These are phyloP conservation scores for Epicauta chinensis DNA, from an alignment of 1,140 invertebrate genomes.

Conservation along the genomic window DNA sequence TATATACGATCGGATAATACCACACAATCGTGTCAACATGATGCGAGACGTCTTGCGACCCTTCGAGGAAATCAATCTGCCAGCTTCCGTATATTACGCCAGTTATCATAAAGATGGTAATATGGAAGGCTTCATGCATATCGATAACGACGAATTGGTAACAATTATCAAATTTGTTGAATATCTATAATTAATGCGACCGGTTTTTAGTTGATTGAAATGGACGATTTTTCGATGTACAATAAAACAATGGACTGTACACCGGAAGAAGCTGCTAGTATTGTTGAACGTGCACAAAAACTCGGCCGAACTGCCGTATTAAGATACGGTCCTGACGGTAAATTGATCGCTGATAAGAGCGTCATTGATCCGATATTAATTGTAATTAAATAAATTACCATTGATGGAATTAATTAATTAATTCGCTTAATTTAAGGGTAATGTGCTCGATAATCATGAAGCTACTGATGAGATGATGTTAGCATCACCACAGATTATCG, in stretches of 20 bases:
- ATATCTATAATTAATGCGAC: no score
- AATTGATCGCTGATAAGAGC: slow-evolving; percentile 3
- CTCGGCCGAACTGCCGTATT: background rate
- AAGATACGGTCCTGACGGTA: slow-evolving; percentile 3
- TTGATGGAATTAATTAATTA: background rate
- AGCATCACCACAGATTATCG: background rate
- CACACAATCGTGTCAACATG: slow-evolving; percentile 1
- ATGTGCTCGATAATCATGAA: slow-evolving; percentile 1
- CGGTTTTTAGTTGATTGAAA: background rate
- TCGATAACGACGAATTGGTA: slow-evolving; percentile 10
- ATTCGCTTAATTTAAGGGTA: slow-evolving; percentile 1
- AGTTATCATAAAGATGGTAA: background rate
- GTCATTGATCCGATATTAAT: background rate
- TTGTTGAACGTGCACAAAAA: slow-evolving; percentile 1
- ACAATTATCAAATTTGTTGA: no score
- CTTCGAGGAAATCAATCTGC: background rate
- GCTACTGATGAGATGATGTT: slow-evolving; percentile 1
- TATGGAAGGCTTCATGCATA: background rate
- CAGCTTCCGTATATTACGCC: background rate
- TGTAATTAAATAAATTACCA: background rate
- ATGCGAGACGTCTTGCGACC: slow-evolving; percentile 2
- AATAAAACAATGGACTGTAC: background rate
- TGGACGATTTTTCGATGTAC: slow-evolving; percentile 1
- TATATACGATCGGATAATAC: background rate
- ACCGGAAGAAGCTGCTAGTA: background rate